Evolutionary conservation across 2,797 vertebrate genomes (phyloP).

Genomic region (Calcarius lapponicus): DNA sequence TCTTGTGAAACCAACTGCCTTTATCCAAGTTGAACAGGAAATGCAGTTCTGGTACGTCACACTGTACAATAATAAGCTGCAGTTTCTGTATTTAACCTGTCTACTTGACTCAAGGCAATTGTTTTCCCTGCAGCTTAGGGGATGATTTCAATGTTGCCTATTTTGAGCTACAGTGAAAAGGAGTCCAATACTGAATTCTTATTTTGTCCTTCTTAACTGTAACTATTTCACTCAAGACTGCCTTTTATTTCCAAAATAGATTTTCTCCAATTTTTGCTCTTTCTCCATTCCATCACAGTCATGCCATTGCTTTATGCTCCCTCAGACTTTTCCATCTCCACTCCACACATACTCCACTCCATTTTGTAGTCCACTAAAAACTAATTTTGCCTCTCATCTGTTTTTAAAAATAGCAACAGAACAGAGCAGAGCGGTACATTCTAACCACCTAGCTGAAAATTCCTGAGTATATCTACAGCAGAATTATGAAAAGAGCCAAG

Average conservation of each 20-base stretch:
- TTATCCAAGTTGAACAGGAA: conserved; percentile 33
- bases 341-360: neutral
- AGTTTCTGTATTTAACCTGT: conserved; percentile 40
- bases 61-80: neutral
- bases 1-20: conserved; percentile 5
- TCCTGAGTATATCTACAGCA: neutral
- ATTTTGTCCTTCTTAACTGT: neutral
- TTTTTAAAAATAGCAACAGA: neutral
- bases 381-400: neutral
- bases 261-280: neutral
- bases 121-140: neutral
- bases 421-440: neutral
- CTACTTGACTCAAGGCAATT: neutral
- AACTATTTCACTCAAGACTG: neutral
- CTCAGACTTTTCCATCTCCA: neutral
- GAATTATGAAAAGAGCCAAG: neutral
- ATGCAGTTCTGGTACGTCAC: neutral
- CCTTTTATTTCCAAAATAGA: neutral
- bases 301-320: neutral
- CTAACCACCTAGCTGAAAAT: neutral
- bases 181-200: neutral
- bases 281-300: neutral
- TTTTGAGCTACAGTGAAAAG: neutral
- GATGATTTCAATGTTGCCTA: neutral
- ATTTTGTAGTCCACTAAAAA: neutral